A percentile compares a stretch with the other conserved stretches of the same genome.
These are phyloP conservation scores for Tetrao urogallus DNA, from an alignment of 2,113 vertebrate species.

Conservation along the genomic window DNA sequence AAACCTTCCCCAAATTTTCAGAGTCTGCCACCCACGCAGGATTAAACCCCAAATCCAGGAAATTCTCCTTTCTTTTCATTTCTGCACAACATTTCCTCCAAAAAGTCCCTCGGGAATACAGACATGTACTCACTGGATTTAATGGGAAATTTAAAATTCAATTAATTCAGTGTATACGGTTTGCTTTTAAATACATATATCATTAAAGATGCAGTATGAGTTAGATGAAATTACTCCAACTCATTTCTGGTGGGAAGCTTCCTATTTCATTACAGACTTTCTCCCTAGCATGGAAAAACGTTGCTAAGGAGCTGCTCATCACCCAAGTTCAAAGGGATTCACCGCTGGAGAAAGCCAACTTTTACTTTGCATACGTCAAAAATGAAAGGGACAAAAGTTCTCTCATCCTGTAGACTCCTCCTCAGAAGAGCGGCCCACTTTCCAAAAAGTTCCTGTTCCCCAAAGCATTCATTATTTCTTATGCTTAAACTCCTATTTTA, in stretches of 20 bases:
- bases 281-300: not conserved
- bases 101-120: conserved; percentile 9
- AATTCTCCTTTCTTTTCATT: not conserved
- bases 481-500: not conserved
- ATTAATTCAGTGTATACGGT: not conserved
- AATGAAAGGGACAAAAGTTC: not conserved
- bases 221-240: not conserved
- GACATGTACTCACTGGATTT: not conserved
- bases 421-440: not conserved
- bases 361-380: not conserved
- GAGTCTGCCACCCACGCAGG: not conserved
- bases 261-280: not conserved
- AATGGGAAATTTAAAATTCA: not conserved
- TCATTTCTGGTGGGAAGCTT: not conserved
- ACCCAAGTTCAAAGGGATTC: not conserved
- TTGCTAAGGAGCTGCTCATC: not conserved
- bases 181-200: not conserved
- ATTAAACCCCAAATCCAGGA: conserved; percentile 11
- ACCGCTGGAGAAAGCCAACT: conserved; percentile 10
- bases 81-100: not conserved
- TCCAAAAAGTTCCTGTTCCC: not conserved
- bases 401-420: not conserved
- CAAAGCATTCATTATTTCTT: not conserved
- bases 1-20: not conserved
- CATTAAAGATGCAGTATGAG: not conserved